Evolutionary conservation across 1,140 invertebrate genomes (phyloP).

Genomic region (Drosophila asahinai): DNA sequence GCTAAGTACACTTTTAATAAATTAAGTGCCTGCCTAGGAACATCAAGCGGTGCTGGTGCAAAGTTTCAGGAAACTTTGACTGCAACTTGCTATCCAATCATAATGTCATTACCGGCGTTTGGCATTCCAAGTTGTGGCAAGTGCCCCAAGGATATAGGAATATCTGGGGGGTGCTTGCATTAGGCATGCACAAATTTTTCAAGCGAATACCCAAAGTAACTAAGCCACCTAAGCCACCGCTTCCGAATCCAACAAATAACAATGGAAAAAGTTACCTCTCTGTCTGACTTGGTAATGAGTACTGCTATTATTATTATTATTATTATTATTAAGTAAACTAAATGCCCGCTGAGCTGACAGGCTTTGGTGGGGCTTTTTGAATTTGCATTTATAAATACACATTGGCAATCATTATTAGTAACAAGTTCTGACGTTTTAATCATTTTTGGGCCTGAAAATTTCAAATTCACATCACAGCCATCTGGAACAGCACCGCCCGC

Average conservation of each 20-base stretch:
- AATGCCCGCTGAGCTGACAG: conserved; percentile 50
- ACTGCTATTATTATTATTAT: neutral
- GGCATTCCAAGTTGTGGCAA: conserved; percentile 10
- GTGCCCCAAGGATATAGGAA: neutral
- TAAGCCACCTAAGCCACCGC: conserved; percentile 19
- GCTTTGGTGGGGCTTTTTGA: conserved; percentile 57
- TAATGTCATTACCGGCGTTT: conserved; percentile 39
- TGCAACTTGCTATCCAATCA: conserved; percentile 13
- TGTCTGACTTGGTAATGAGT: conserved; percentile 35
- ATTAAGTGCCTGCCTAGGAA: conserved; percentile 17
- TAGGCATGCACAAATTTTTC: conserved; percentile 30
- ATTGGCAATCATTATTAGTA: conserved; percentile 79
- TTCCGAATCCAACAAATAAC: conserved; percentile 11
- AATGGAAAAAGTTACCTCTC: conserved; percentile 5
- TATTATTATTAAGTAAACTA: conserved; percentile 72
- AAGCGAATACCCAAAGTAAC: conserved; percentile 4
- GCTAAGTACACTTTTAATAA: conserved; percentile 26
- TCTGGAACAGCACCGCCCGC: conserved; percentile 13
- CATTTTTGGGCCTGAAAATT: conserved; percentile 56
- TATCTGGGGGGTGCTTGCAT: neutral
- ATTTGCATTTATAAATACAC: conserved; percentile 80
- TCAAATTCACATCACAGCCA: conserved; percentile 49
- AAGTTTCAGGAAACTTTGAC: conserved; percentile 9
- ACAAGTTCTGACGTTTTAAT: conserved; percentile 60
- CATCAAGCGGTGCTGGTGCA: neutral